Evolutionary conservation across 2,888 invertebrate species (phyloP).

Genomic region (Cryptus armator): DNA sequence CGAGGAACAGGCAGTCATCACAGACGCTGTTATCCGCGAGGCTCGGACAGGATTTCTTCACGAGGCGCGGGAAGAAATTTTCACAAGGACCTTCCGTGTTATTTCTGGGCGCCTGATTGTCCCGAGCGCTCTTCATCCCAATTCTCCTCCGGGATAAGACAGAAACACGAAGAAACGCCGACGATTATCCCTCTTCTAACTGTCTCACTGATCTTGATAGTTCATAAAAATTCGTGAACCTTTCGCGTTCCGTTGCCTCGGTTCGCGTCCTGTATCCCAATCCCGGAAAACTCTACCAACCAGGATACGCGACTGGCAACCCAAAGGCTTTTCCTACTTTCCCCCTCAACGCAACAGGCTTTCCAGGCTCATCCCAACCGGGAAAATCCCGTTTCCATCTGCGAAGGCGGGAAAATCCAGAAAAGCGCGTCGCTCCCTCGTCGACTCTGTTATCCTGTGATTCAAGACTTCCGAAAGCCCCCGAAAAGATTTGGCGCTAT

Average conservation of each 20-base stretch:
- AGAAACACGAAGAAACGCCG: slow-evolving; percentile 20
- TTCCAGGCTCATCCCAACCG: slow-evolving; percentile 27
- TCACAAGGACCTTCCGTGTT: slow-evolving; percentile 31
- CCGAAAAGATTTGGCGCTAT: slow-evolving; percentile 63
- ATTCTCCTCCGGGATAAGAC: slow-evolving; percentile 72
- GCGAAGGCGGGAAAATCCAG: slow-evolving; percentile 4
- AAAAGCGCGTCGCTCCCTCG: slow-evolving; percentile 22
- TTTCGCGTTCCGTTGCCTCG: slow-evolving; percentile 11
- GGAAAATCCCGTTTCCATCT: slow-evolving; percentile 37
- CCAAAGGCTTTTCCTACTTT: slow-evolving; percentile 30
- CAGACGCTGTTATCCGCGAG: not conserved
- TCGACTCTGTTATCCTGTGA: slow-evolving; percentile 76
- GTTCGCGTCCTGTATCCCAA: slow-evolving; percentile 1
- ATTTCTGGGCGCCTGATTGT: slow-evolving; percentile 79
- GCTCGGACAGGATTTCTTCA: slow-evolving; percentile 20
- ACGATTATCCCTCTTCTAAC: slow-evolving; percentile 59
- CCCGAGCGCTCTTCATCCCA: slow-evolving; percentile 79
- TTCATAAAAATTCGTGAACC: slow-evolving; percentile 4
- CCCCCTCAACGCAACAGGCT: slow-evolving; percentile 75
- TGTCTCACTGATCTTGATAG: not conserved
- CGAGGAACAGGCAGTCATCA: slow-evolving; percentile 77
- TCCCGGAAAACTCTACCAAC: slow-evolving; percentile 22
- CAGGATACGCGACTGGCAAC: slow-evolving; percentile 22
- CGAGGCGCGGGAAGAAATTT: slow-evolving; percentile 28
- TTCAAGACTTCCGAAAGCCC: slow-evolving; percentile 72